Evolutionary conservation across 1,140 invertebrate species (phyloP), one percentile per base, ranked within the genome.

Genomic region (Lucilia cuprina): DNA sequence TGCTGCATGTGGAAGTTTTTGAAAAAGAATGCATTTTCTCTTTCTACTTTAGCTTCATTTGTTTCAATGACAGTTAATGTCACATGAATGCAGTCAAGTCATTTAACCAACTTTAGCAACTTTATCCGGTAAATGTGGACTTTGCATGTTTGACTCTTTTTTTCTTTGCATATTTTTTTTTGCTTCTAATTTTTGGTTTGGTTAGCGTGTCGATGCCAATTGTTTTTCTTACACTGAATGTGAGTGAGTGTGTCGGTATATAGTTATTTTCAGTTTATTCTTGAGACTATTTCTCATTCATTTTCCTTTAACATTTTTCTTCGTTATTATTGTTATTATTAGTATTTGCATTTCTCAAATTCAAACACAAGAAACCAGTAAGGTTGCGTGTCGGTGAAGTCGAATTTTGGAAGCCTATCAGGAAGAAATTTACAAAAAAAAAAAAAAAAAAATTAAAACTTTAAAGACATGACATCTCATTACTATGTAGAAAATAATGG

Each of bases 81-180:
- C 77, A 80, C 25, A 80, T 80, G 47, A 80, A 80, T 80, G 77
- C 77, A 80, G 77, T 50, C 77, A 80, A 80, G 77, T 80, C 77
- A 80, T 80, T 80, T 80, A 80, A 80, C 77, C 41, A 50, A 70
- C 65, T 70, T 70, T 70, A 70, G 65, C 77, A 80, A 80, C 47
- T 80, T 80, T 49, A 80, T 80, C 41, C 77, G 77, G 77, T 80
- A 80, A 80, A 80, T 80, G 77, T 80, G 41, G 77, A 80, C 41
- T 80, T 80, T 80, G 75, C 75, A 78, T 78, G 75, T 78, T 78
- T 78, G 65, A 19, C 65, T 70, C 19, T 70, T n/a, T 60, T n/a
- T 60, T 60, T 7, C 2, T 60, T 60, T 60, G 55, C 7, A n/a
- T 14, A 60, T n/a, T 60, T n/a, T 60, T 60, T 0, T 60, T 60